These are phyloP conservation scores for Anticlea derivata DNA, from an alignment of 2,888 invertebrate species.

Conservation along the genomic window DNA sequence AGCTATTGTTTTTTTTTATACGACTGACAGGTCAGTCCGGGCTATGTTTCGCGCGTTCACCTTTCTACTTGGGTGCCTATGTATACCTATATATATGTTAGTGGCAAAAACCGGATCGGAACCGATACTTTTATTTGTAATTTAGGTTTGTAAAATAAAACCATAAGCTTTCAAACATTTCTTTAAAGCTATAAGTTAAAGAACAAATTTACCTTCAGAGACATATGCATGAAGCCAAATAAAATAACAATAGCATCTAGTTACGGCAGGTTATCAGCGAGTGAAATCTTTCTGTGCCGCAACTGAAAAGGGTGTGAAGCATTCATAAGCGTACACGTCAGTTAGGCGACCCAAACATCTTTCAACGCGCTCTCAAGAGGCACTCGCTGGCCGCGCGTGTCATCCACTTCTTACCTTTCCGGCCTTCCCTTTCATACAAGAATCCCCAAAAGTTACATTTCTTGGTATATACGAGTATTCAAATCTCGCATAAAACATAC, in stretches of 20 bases:
- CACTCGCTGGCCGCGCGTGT: slow-evolving; percentile 58
- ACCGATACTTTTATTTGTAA: too few relatives aligned
- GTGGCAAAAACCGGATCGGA: too few relatives aligned
- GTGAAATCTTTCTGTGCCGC: slow-evolving; percentile 52
- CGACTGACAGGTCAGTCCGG: too few relatives aligned
- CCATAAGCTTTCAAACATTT: too few relatives aligned
- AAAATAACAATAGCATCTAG: slow-evolving; percentile 50
- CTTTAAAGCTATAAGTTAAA: too few relatives aligned
- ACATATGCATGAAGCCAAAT: slow-evolving; percentile 15
- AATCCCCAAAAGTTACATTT: slow-evolving; percentile 53
- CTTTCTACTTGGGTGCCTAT: too few relatives aligned
- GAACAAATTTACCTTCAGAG: background rate
- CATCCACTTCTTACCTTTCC: slow-evolving; percentile 66
- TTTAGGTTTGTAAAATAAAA: too few relatives aligned
- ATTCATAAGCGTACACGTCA: slow-evolving; percentile 71
- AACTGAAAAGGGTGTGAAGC: slow-evolving; percentile 61
- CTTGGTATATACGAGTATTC: slow-evolving; percentile 47
- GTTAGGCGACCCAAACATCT: slow-evolving; percentile 70
- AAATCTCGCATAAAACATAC: slow-evolving; percentile 45
- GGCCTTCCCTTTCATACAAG: slow-evolving; percentile 44
- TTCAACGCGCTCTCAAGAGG: slow-evolving; percentile 68
- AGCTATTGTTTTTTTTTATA: too few relatives aligned
- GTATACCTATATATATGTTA: too few relatives aligned
- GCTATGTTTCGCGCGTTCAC: too few relatives aligned
- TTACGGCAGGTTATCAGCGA: slow-evolving; percentile 51